These are phyloP conservation scores for Erebia palarica DNA, from an alignment of 2,888 invertebrate genomes.

Conservation along the genomic window DNA sequence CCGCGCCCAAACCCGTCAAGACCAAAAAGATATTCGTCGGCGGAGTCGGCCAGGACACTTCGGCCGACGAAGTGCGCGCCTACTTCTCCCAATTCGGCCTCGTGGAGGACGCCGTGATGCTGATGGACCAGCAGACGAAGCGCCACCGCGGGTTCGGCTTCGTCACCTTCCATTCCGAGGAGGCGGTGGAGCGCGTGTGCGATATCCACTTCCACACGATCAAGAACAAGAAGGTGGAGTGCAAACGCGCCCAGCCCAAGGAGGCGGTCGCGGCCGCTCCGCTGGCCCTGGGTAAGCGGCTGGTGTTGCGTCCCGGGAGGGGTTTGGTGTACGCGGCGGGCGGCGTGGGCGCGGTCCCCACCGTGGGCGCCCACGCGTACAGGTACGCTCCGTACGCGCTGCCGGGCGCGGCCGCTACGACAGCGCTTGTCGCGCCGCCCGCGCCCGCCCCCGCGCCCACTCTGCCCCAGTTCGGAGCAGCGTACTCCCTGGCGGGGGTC, in stretches of 20 bases:
- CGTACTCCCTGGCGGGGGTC: constrained; percentile 93
- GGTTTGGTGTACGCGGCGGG: constrained; percentile 83
- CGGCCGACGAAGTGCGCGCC: constrained; percentile 94
- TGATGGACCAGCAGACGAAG: constrained; percentile 97
- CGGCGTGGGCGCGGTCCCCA: constrained; percentile 63
- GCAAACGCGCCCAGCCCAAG: constrained; percentile 96
- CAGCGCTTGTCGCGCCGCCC: constrained; percentile 77
- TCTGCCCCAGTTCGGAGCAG: constrained; percentile 85
- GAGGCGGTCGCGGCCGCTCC: constrained; percentile 89
- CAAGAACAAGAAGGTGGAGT: constrained; percentile 94
- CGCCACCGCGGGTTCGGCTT: constrained; percentile 95
- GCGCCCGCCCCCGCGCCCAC: constrained; percentile 82
- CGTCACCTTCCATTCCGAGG: constrained; percentile 95
- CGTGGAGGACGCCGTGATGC: constrained; percentile 95
- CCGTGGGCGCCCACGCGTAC: constrained; percentile 68
- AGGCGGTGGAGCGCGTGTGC: constrained; percentile 95
- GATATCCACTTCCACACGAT: constrained; percentile 96
- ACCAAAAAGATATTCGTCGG: constrained; percentile 97
- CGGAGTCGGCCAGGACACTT: constrained; percentile 95
- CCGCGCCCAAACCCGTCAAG: constrained; percentile 92
- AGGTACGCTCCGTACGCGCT: constrained; percentile 81
- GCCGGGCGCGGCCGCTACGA: constrained; percentile 76
- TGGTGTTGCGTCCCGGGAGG: constrained; percentile 88
- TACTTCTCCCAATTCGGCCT: constrained; percentile 95
- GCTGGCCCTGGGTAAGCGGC: constrained; percentile 86